Conservation (phyloP, 2,797 vertebrate genomes). For the Pachyuromys duprasi region DNA sequence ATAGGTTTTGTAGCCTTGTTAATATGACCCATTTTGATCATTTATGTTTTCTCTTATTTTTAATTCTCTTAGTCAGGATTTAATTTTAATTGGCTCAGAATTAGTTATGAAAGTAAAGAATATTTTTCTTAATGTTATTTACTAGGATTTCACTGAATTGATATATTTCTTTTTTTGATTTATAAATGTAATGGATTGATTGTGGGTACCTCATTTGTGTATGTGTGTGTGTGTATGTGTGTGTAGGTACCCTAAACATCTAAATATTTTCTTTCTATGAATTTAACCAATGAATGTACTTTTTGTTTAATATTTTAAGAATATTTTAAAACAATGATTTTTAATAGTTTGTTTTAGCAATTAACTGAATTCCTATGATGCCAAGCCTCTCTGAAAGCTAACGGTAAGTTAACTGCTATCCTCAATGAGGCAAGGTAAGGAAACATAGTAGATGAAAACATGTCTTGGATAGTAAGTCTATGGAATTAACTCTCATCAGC, state of each 20-base stretch:
- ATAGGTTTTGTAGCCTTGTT: conserved; percentile 31
- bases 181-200: neutral
- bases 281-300: neutral
- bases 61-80: conserved; percentile 50
- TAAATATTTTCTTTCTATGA: conserved; percentile 25
- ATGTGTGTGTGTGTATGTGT: neutral
- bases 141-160: neutral
- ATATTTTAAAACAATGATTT: neutral
- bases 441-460: neutral
- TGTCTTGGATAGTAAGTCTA: neutral
- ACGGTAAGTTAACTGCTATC: neutral
- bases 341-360: conserved; percentile 1
- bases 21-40: conserved; percentile 35
- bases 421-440: neutral
- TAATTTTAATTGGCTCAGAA: conserved; percentile 64
- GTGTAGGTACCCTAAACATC: neutral
- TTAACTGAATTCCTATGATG: neutral
- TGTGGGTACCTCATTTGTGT: neutral
- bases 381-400: neutral
- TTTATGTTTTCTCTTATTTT: conserved; percentile 57
- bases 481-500: neutral
- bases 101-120: conserved; percentile 14
- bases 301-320: conserved; percentile 29
- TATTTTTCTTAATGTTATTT: conserved; percentile 35
- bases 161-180: conserved; percentile 13